Conservation (phyloP, 1,140 invertebrate species). For the Plectus sambesii region DNA sequence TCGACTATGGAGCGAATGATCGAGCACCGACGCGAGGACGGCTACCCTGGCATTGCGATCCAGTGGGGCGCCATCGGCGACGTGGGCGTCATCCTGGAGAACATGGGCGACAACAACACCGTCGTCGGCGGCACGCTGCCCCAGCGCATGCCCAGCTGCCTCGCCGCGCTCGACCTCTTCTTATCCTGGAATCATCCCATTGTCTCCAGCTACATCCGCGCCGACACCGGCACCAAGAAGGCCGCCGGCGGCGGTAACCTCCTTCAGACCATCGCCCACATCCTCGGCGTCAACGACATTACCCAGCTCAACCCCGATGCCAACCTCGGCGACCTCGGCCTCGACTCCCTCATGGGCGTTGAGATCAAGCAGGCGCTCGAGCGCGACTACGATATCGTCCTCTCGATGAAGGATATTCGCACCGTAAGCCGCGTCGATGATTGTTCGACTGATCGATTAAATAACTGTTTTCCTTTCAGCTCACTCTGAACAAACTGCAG, state of each 20-base stretch:
- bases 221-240: conserved; percentile 51
- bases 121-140: conserved; percentile 81
- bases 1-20: conserved; percentile 88
- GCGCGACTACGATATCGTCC: conserved; percentile 71
- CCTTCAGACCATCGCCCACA: conserved; percentile 55
- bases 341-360: conserved; percentile 94
- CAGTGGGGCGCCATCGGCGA: conserved; percentile 97
- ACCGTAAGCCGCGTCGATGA: conserved; percentile 41
- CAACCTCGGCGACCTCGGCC: conserved; percentile 76
- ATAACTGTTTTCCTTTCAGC: conserved; percentile 25
- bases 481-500: conserved; percentile 54
- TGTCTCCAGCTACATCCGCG: conserved; percentile 56
- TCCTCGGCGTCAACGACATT: conserved; percentile 63
- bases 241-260: conserved; percentile 68
- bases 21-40: conserved; percentile 66
- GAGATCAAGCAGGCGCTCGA: conserved; percentile 94
- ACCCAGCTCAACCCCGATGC: conserved; percentile 61
- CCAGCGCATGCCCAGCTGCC: conserved; percentile 76
- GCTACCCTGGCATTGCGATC: conserved; percentile 60
- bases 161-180: conserved; percentile 71
- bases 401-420: conserved; percentile 79
- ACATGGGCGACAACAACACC: conserved; percentile 69
- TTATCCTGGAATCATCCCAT: conserved; percentile 74
- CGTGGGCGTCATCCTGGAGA: conserved; percentile 77
- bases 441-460: too few species aligned